A percentile compares a stretch with the other conserved stretches of the same genome.
phyloP scores from a whole-genome alignment of 1,140 invertebrate genomes.

The Spodoptera litura region DNA sequence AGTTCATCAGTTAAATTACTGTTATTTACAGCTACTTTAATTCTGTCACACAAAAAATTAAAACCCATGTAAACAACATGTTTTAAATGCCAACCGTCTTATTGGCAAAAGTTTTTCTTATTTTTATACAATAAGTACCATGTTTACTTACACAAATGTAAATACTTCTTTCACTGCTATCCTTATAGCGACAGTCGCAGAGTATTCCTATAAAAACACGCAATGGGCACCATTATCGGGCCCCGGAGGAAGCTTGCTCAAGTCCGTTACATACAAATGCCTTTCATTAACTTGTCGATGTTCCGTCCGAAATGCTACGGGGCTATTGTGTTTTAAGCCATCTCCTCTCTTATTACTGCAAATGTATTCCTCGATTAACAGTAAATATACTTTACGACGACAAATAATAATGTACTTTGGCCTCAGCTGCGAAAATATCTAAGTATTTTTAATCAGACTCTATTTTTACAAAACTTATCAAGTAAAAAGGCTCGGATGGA shows the following conservation, averaged over 20 bases:
- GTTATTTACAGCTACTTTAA: too few species aligned
- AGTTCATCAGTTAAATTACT: too few species aligned
- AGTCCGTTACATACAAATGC: slow-evolving; percentile 83
- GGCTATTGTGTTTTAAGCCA: slow-evolving; percentile 68
- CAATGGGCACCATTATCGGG: slow-evolving; percentile 68
- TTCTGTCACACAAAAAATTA: too few species aligned
- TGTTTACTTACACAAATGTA: slow-evolving; percentile 16
- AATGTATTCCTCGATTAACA: slow-evolving; percentile 46
- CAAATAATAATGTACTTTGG: slow-evolving; percentile 37
- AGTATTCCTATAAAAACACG: slow-evolving; percentile 64
- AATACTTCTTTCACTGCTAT: slow-evolving; percentile 41
- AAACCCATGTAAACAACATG: too few species aligned
- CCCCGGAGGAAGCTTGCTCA: slow-evolving; percentile 75
- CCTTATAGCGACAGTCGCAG: slow-evolving; percentile 20
- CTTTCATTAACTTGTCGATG: slow-evolving; percentile 80
- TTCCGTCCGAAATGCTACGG: slow-evolving; percentile 70
- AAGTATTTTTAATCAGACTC: slow-evolving; percentile 50
- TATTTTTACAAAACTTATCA: slow-evolving; percentile 48
- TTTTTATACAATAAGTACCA: not conserved
- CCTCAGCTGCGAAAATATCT: slow-evolving; percentile 15
- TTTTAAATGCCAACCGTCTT: too few species aligned
- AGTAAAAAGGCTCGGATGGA: slow-evolving; percentile 33
- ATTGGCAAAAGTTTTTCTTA: too few species aligned
- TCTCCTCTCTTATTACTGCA: slow-evolving; percentile 43
- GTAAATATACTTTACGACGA: slow-evolving; percentile 48